Conservation (phyloP, 2,797 vertebrate species). For the Cetoscarus ocellatus region DNA sequence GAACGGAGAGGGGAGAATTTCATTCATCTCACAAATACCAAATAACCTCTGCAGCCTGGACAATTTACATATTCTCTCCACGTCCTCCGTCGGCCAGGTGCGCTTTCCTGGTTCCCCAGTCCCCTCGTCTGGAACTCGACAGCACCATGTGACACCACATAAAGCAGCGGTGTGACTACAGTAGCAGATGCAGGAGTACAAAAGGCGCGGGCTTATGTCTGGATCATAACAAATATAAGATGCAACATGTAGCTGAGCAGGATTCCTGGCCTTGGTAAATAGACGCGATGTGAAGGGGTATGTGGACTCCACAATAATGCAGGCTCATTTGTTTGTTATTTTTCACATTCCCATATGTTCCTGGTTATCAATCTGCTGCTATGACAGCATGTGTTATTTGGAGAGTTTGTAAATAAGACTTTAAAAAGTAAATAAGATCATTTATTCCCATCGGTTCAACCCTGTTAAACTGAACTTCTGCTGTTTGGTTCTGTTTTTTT, state of each 20-base stretch:
- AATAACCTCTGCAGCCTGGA: slow-evolving; percentile 71
- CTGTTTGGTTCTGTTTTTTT: too few species aligned
- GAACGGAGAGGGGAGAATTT: slow-evolving; percentile 69
- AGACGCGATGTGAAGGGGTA: background rate
- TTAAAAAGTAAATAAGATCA: too few species aligned
- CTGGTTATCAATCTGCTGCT: background rate
- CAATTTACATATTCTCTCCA: slow-evolving; percentile 73
- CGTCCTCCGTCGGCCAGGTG: slow-evolving; percentile 63
- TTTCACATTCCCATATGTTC: background rate
- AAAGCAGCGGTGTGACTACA: slow-evolving; percentile 49
- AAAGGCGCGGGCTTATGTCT: slow-evolving; percentile 22
- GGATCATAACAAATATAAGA: slow-evolving; percentile 32
- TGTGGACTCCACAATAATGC: background rate
- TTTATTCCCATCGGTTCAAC: too few species aligned
- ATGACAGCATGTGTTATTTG: background rate
- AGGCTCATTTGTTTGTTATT: background rate
- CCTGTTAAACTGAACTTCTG: too few species aligned
- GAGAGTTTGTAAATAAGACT: background rate
- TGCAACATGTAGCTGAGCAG: background rate
- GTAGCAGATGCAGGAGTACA: slow-evolving; percentile 43
- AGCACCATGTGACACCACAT: slow-evolving; percentile 29
- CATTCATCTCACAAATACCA: slow-evolving; percentile 81
- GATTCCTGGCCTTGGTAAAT: background rate
- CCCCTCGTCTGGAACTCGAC: slow-evolving; percentile 54
- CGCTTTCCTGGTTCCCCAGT: slow-evolving; percentile 58